Evolutionary conservation across 2,113 vertebrate species (phyloP), one percentile per base, ranked within the genome.

Genomic region (Protomyctophum bolini): DNA sequence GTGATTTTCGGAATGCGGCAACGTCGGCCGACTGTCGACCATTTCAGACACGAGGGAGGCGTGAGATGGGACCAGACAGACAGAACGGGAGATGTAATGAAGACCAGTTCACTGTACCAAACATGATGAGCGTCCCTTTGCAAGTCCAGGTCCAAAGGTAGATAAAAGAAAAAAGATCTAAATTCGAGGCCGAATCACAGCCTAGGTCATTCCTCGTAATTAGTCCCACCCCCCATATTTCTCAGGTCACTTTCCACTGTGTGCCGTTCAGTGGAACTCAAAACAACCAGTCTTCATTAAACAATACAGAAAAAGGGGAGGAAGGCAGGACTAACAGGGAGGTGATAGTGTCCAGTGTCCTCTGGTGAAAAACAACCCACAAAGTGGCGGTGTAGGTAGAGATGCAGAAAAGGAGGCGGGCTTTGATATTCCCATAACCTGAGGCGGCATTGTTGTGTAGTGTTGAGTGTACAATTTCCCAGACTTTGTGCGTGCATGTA

Each of bases 31-130:
- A 41, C 33, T 6, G 33, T 41, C 33, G 5, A 41, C 33, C 33
- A 41, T 41, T 4, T 3, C 3, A 28, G 29, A 46, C 12, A 8
- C 9, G 14, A 9, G 50, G 46, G 63, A 45, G 50, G 41, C 48
- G 54, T 64, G 14, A 15, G 85, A 87, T 71, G 83, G 87, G 86
- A 88, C 77, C 79, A 72, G 64, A 73, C 82, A 83, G 76, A 80
- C 71, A 70, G 56, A 52, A 52, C 8, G 61, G 28, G 70, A 70
- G 58, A 61, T 76, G 75, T 60, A 45, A 50, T 59, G 63, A 60
- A 47, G 51, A 64, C 54, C 50, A 10, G 72, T 77, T 82, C 11
- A 7, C 45, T 6, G 70, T 68, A 73, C 60, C 60, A 61, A 79
- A 33, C 12, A 58, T 15, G 6, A 8, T 7, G 5, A 54, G 12